These are phyloP conservation scores for Engystomops pustulosus DNA, from an alignment of 2,113 vertebrate species.

Conservation along the genomic window DNA sequence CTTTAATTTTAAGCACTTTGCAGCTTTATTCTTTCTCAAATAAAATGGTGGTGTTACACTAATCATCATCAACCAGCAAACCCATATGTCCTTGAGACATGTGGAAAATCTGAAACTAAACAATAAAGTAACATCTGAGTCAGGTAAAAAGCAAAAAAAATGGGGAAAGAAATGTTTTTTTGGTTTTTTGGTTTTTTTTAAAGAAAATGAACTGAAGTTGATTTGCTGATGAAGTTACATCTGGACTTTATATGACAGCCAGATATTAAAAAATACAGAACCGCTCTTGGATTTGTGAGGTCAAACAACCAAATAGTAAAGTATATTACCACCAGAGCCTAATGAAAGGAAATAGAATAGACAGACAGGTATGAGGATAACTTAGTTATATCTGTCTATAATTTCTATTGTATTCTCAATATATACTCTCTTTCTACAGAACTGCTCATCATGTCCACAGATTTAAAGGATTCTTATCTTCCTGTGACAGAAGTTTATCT, in stretches of 20 bases:
- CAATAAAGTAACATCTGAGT: constrained; percentile 36
- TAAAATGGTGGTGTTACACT: constrained; percentile 28
- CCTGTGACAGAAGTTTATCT: constrained; percentile 17
- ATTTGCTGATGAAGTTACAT: constrained; percentile 58
- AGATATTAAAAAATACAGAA: constrained; percentile 39
- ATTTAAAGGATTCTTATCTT: constrained; percentile 32
- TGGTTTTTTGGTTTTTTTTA: too few species aligned
- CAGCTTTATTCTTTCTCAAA: constrained; percentile 2
- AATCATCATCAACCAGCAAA: constrained; percentile 53
- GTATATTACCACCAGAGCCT: background rate
- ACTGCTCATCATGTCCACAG: background rate
- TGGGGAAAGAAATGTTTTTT: constrained; percentile 40
- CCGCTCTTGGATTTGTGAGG: background rate
- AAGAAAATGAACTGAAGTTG: constrained; percentile 47
- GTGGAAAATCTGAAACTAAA: constrained; percentile 55
- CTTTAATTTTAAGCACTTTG: background rate
- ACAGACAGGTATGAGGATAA: constrained; percentile 22
- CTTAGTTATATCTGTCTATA: constrained; percentile 42
- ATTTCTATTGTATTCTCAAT: constrained; percentile 17
- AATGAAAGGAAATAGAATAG: constrained; percentile 43
- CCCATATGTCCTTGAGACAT: background rate
- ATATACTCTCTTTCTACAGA: constrained; percentile 3
- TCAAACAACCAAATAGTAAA: constrained; percentile 54
- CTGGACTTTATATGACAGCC: constrained; percentile 47
- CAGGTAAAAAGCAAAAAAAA: constrained; percentile 39